Percentiles rank a stretch among this genome's conserved stretches.
Evolutionary conservation across 2,113 vertebrate species (phyloP).

Genomic region (Mus musculus): GRCm39 chr2:53246501-53247000

Average conservation of each 20-base stretch:
- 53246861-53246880: not conserved
- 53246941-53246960: too few species aligned
- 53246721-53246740: not conserved
- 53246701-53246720: not conserved
- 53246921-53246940: slow-evolving; percentile 29
- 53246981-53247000: not conserved
- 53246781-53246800: not conserved
- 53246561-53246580: slow-evolving; percentile 54
- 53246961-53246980: accelerated
- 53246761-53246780: not conserved
- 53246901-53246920: not conserved
- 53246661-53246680: not conserved
- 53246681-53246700: not conserved
- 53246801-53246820: not conserved
- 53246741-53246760: not conserved
- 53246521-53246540: slow-evolving; percentile 53
- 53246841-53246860: not conserved
- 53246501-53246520: slow-evolving; percentile 64
- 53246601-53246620: not conserved
- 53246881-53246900: not conserved
- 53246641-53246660: not conserved
- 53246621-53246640: slow-evolving; percentile 36
- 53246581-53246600: slow-evolving; percentile 31
- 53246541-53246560: slow-evolving; percentile 30
- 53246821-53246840: too few species aligned